phyloP scores from a whole-genome alignment of 1,140 invertebrate species.

The Leptinotarsa texana region DNA sequence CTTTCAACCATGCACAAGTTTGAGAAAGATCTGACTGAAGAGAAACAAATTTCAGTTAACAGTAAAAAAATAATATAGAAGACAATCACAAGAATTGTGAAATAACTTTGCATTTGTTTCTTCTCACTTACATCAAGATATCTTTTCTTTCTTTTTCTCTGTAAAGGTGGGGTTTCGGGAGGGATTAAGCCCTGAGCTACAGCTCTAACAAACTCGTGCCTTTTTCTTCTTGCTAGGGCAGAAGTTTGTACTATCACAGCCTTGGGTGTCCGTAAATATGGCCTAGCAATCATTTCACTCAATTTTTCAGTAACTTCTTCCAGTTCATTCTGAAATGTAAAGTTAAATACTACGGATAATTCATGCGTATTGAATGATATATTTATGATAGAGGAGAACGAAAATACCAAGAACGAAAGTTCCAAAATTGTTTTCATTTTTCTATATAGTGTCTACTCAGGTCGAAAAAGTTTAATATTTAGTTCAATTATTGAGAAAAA shows the following conservation, averaged over 20 bases:
- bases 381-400: no score
- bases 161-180: slow-evolving; percentile 66
- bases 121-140: slow-evolving; percentile 56
- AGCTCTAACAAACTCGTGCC: slow-evolving; percentile 68
- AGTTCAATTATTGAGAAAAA: no score
- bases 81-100: neutral
- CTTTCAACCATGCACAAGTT: slow-evolving; percentile 56
- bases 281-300: slow-evolving; percentile 68
- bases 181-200: slow-evolving; percentile 70
- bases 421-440: no score
- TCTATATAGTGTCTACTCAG: no score
- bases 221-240: slow-evolving; percentile 62
- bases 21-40: slow-evolving; percentile 51
- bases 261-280: slow-evolving; percentile 68
- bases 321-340: slow-evolving; percentile 63
- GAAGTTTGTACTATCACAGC: slow-evolving; percentile 67
- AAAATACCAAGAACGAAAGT: no score
- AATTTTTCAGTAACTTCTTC: slow-evolving; percentile 70
- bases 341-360: no score
- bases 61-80: neutral
- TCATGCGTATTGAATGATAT: no score
- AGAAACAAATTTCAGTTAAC: neutral
- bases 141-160: slow-evolving; percentile 57
- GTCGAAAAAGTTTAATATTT: no score
- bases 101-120: neutral